Evolutionary conservation across 2,113 vertebrate species (phyloP).

Genomic region (Lophochroa leadbeateri): DNA sequence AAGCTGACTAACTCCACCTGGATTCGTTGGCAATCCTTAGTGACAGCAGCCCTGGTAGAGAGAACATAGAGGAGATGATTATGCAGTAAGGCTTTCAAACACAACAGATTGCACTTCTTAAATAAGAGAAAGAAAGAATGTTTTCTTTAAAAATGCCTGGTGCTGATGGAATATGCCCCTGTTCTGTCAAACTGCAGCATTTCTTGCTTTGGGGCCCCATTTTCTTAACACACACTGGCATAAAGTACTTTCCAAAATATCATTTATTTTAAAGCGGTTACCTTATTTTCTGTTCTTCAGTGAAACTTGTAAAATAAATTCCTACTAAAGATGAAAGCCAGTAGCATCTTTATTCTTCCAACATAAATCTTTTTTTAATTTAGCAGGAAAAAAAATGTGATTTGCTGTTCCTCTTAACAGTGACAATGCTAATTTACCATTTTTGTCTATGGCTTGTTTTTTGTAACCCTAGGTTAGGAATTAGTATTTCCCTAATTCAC

Average conservation of each 20-base stretch:
- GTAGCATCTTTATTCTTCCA: neutral
- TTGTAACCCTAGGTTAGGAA: neutral
- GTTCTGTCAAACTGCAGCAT: neutral
- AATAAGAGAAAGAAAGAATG: neutral
- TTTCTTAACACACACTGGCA: neutral
- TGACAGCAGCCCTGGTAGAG: neutral
- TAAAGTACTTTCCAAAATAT: neutral
- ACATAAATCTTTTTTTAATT: neutral
- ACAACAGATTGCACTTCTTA: neutral
- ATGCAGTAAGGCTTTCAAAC: neutral
- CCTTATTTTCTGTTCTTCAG: neutral
- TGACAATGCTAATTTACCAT: neutral
- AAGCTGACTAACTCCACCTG: neutral
- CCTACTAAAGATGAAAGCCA: neutral
- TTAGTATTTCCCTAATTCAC: neutral
- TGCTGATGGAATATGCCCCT: neutral
- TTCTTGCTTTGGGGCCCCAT: neutral
- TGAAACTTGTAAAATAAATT: neutral
- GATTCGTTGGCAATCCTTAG: neutral
- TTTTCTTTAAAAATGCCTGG: neutral
- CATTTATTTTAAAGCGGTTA: neutral
- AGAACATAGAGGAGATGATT: neutral
- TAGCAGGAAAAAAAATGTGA: neutral
- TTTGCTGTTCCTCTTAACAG: neutral
- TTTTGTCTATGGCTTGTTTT: neutral